Evolutionary conservation across 2,797 vertebrate species (phyloP).

Genomic region (Neostethus bicornis): DNA sequence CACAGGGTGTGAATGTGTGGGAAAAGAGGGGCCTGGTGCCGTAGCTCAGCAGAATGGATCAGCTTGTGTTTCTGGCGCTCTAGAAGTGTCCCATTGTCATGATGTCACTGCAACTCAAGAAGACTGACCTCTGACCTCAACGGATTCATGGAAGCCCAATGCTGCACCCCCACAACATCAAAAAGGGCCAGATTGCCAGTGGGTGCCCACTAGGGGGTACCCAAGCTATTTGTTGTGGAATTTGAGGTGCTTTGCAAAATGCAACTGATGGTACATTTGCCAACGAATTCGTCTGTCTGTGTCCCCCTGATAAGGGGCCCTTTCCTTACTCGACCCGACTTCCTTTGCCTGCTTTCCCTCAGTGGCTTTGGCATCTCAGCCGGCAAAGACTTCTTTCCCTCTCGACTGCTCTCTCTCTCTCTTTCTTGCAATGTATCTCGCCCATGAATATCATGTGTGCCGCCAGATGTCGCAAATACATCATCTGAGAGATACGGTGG

Average conservation of each 20-base stretch:
- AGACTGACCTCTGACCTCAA: constrained; percentile 95
- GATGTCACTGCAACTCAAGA: constrained; percentile 97
- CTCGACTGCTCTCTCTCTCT: constrained; percentile 13
- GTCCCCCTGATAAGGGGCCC: constrained; percentile 44
- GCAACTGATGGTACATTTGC: constrained; percentile 37
- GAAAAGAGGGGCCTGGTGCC: constrained; percentile 91
- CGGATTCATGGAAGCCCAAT: constrained; percentile 89
- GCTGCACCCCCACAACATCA: constrained; percentile 61
- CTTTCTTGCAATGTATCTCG: constrained; percentile 56
- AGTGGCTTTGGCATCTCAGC: constrained; percentile 34
- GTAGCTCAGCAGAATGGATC: constrained; percentile 91
- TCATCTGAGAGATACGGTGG: constrained; percentile 85
- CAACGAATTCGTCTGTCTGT: constrained; percentile 43
- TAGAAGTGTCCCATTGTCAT: constrained; percentile 97
- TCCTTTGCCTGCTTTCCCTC: constrained; percentile 34
- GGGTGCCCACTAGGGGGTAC: constrained; percentile 93
- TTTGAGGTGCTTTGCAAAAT: constrained; percentile 63
- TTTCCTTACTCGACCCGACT: constrained; percentile 35
- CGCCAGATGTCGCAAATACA: constrained; percentile 99
- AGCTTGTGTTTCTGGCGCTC: constrained; percentile 90
- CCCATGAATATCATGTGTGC: constrained; percentile 85
- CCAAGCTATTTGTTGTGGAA: constrained; percentile 91
- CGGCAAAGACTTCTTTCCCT: constrained; percentile 54
- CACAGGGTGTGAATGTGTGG: constrained; percentile 89
- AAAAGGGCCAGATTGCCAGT: constrained; percentile 86